Evolutionary conservation across 2,888 invertebrate species (phyloP).

Genomic region (Carabus problematicus): DNA sequence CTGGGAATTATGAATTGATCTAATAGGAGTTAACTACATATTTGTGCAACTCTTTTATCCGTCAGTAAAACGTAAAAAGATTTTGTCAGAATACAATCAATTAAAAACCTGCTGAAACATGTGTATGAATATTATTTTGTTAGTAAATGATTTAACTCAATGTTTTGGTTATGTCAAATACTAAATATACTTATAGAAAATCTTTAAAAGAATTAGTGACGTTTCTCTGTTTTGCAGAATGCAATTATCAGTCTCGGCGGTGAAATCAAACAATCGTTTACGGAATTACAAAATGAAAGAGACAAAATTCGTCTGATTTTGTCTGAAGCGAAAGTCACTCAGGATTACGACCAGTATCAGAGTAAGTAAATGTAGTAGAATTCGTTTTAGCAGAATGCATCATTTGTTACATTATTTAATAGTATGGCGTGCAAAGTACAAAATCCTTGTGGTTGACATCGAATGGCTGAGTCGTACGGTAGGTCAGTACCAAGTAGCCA

Average conservation of each 20-base stretch:
- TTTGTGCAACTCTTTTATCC: no score
- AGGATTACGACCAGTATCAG: constrained; percentile 53
- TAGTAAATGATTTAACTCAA: not conserved
- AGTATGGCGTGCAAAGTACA: constrained; percentile 54
- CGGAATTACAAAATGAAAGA: constrained; percentile 29
- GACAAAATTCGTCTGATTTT: constrained; percentile 51
- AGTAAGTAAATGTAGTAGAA: constrained; percentile 50
- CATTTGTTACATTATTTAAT: constrained; percentile 46
- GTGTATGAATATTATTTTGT: not conserved
- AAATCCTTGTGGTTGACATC: constrained; percentile 55
- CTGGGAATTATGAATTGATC: no score
- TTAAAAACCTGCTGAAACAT: not conserved
- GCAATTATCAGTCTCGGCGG: constrained; percentile 40
- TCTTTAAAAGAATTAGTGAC: constrained; percentile 15
- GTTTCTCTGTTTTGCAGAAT: constrained; percentile 37
- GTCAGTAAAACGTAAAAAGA: no score
- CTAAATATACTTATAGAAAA: not conserved
- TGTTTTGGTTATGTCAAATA: not conserved
- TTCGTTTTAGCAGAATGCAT: not conserved
- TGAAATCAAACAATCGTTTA: constrained; percentile 23
- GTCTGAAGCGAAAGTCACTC: constrained; percentile 51
- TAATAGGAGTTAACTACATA: no score
- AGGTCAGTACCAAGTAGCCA: constrained; percentile 54
- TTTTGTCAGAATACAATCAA: no score
- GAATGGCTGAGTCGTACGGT: constrained; percentile 57